Evolutionary conservation across 2,113 vertebrate species (phyloP), one percentile per base, ranked within the genome.

Genomic region (Ameiurus melas): DNA sequence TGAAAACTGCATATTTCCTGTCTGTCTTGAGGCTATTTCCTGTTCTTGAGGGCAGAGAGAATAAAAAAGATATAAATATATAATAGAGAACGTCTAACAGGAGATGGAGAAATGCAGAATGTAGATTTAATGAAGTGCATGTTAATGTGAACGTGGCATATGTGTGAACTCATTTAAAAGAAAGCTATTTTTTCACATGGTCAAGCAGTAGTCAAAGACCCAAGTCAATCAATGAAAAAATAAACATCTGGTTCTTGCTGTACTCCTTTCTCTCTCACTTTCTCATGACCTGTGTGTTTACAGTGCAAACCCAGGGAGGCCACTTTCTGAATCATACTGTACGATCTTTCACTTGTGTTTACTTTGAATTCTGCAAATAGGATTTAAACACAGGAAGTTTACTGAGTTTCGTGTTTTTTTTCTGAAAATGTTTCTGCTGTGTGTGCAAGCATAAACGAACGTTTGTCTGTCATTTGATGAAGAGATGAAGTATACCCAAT

Each of bases 281-380:
- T 88, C 87, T 88, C 87, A 88, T 70, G 87, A 88, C 87, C 87
- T 84, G 1, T 85, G 75, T 85, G 60, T 84, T 85, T 79, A 70
- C 51, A 80, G 47, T 88, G 73, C 43, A 88, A 84, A 83, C 80
- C 86, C 80, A 83, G 17, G 55, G 86, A 87, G 86, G 85, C 77
- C 85, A 87, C 55, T 75, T 83, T 53, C 13, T 75, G 25, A 58
- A 51, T 27, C 22, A 73, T 6, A 53, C 33, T 70, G 25, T 57
- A 20, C 71, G 22, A 43, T 62, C 55, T 82, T 83, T 83, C 51
- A 75, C 1, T 81, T 62, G 6, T 84, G 80, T 75, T 87, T 87
- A 73, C 68, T 87, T 87, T 83, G 53, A 83, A 83, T 75, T 87
- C 66, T 80, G 55, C 68, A 75, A 81, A 47, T 87, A 75, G 68